Evolutionary conservation across 2,113 vertebrate genomes (phyloP), one percentile per base, ranked within the genome.

Genomic region (Eclectus roratus): DNA sequence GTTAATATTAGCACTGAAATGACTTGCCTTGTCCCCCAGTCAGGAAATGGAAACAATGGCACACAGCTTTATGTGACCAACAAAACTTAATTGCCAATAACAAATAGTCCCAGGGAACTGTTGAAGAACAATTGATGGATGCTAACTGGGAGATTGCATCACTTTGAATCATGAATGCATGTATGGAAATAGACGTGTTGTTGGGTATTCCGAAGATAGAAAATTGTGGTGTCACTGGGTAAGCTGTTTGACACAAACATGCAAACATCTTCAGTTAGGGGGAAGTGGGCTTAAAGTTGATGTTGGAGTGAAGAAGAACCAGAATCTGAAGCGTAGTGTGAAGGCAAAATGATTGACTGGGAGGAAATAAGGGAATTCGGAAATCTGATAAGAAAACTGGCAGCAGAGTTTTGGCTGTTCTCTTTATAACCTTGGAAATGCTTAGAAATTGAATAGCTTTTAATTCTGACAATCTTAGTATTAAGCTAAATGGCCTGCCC

Each of bases 21-120:
- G 17, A n/a, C 64, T 96, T 21, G 82, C 76, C 88, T 88, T 64
- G 58, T 94, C 72, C 55, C 80, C 24, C 56, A 60, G 79, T 89
- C 92, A 86, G 94, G 94, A 97, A 95, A 56, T 90, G 85, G 88
- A 93, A 96, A 97, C 93, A 96, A 96, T 88, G 93, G 89, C 88
- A 74, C 86, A 58, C 37, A 70, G 47, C 64, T 90, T 47, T 31
- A 35, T 90, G 85, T 55, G 82, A 74, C 68, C 82, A 78, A 44
- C 82, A 74, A 9, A 90, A 82, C 88, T 52, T 55, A 1, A 56
- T 74, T 86, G 50, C 92, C 72, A 64, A 28, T 68, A 83, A 84
- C 80, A 93, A 96, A 74, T 8, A 78, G 20, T 96, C 82, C 50
- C 69, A 83, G 76, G 56, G 79, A 91, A 68, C 79, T 28, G 60